phyloP scores from a whole-genome alignment of 1,140 invertebrate species.

The Helicorthomorpha holstii region DNA sequence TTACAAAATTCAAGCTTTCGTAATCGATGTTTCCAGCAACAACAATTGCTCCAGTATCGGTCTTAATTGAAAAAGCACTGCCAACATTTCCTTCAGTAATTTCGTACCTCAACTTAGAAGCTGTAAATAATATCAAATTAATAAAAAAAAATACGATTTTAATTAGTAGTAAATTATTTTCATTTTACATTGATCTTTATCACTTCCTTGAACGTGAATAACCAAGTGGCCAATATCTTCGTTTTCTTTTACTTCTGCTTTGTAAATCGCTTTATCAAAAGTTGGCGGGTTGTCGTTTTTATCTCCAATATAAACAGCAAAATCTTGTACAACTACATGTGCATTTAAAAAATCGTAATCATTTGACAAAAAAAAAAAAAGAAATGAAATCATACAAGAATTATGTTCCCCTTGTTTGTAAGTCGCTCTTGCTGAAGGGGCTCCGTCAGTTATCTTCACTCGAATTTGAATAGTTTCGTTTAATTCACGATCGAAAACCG shows the following conservation, averaged over 20 bases:
- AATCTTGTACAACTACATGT: constrained; percentile 35
- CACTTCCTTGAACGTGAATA: constrained; percentile 59
- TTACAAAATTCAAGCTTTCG: constrained; percentile 18
- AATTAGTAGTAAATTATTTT: not conserved
- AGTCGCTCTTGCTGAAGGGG: constrained; percentile 51
- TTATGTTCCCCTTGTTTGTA: constrained; percentile 31
- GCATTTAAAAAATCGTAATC: not conserved
- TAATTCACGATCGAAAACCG: constrained; percentile 60
- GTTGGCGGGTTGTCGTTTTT: constrained; percentile 74
- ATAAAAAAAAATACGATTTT: constrained; percentile 1
- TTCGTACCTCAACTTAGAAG: constrained; percentile 18
- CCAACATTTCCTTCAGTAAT: constrained; percentile 24
- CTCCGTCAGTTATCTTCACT: constrained; percentile 67
- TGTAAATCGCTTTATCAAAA: constrained; percentile 53
- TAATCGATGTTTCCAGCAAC: constrained; percentile 22
- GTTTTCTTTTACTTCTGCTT: constrained; percentile 60
- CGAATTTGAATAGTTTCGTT: constrained; percentile 60
- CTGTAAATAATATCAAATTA: constrained; percentile 6
- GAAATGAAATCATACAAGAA: constrained; percentile 13
- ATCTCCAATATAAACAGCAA: constrained; percentile 73
- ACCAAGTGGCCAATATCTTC: constrained; percentile 60
- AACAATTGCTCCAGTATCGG: constrained; percentile 22
- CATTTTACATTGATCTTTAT: constrained; percentile 42
- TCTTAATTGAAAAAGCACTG: constrained; percentile 23
- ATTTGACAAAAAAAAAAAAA: not conserved